Evolutionary conservation across 2,797 vertebrate genomes (phyloP), one percentile per base, ranked within the genome.

Genomic region (Amblyopsis hoosieri): DNA sequence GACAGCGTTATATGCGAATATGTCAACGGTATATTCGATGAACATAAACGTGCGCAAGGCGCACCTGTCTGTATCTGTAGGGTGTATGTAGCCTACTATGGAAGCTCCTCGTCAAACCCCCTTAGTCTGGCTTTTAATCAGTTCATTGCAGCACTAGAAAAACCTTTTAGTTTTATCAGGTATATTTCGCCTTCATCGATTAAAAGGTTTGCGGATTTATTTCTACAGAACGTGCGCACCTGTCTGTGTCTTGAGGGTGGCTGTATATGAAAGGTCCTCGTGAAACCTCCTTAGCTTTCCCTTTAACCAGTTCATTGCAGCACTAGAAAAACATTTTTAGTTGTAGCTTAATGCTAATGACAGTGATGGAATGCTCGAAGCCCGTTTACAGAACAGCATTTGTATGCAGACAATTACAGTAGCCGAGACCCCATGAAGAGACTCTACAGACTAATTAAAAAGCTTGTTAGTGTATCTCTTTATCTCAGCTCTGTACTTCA

Each of bases 401-500:
- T 9, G 37, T 37, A 1, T 9, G 37, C 37, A 37, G 37, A 37
- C 37, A 37, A 37, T 37, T 37, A 37, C 37, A 37, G 37, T 6
- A 37, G 7, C 9, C 37, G 9, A 37, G 37, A 37, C 37, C 37
- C 37, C 37, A 37, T 37, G 37, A 37, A 37, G 37, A 37, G 37
- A 6, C 37, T 37, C 37, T 37, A 7, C 51, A 74, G 60, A 82
- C 82, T 81, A 83, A 71, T 84, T 75, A 82, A 19, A 56, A 49
- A 45, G 57, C 66, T 63, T 64, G 37, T 37, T 37, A 9, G 37
- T 37, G 37, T 1, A 48, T 29, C 45, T 29, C 1, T 17, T 15
- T 23, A 13, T 3, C 12, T 6, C 8, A 56, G 29, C 67, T 42
- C 42, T 19, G 9, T 17, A 2, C 42, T 61, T 69, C 69, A 49